Evolutionary conservation across 2,888 invertebrate genomes (phyloP).

Genomic region (Platycheirus albimanus): DNA sequence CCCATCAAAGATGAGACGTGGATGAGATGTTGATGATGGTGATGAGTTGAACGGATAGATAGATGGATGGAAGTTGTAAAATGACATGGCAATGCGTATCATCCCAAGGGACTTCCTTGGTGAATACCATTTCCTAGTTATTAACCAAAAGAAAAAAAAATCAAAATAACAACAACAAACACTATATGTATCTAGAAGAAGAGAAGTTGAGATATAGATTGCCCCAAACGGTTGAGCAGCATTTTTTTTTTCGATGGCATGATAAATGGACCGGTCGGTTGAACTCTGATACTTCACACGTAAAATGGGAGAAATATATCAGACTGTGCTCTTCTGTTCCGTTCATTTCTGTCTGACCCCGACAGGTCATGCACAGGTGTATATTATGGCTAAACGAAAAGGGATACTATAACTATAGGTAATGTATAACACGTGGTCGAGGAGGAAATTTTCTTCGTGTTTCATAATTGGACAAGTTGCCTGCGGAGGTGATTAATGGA

Average conservation of each 20-base stretch:
- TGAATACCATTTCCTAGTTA: conserved; percentile 69
- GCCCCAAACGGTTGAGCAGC: conserved; percentile 32
- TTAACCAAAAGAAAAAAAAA: conserved; percentile 40
- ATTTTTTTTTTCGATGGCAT: conserved; percentile 50
- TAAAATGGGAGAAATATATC: conserved; percentile 32
- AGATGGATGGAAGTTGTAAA: conserved; percentile 66
- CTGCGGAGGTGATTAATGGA: conserved; percentile 40
- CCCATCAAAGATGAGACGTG: conserved; percentile 56
- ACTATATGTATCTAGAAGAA: not conserved
- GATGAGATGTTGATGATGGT: conserved; percentile 69
- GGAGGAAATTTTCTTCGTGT: conserved; percentile 20
- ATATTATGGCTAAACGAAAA: conserved; percentile 25
- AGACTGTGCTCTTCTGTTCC: not conserved
- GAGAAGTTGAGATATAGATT: conserved; percentile 32
- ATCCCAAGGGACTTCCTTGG: conserved; percentile 65
- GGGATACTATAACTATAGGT: not conserved
- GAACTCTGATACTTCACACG: conserved; percentile 65
- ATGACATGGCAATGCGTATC: conserved; percentile 75
- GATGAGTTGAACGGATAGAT: conserved; percentile 66
- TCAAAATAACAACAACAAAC: conserved; percentile 21
- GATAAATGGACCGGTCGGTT: conserved; percentile 61
- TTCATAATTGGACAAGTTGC: conserved; percentile 55
- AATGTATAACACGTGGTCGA: conserved; percentile 27
- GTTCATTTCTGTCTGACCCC: conserved; percentile 41
- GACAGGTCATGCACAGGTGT: conserved; percentile 56